Evolutionary conservation across 2,888 invertebrate species (phyloP).

Genomic region (Margaritifera margaritifera): DNA sequence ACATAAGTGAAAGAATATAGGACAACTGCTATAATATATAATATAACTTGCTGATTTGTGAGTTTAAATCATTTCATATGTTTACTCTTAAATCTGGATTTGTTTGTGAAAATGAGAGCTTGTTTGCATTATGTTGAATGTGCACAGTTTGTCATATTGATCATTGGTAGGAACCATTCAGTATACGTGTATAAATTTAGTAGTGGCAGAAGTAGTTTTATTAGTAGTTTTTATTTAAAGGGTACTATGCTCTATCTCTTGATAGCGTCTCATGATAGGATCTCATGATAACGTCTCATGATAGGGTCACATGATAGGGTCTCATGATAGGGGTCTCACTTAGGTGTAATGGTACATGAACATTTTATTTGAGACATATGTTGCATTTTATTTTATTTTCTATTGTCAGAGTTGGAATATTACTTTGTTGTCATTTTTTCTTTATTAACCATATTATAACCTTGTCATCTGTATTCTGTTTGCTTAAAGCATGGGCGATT

Average conservation of each 20-base stretch:
- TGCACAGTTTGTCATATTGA: no score
- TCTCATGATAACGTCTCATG: not conserved
- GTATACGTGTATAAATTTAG: not conserved
- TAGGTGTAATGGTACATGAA: not conserved
- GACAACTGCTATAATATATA: not conserved
- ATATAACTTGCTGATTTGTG: not conserved
- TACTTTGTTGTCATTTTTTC: conserved; percentile 4
- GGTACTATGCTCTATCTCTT: no score
- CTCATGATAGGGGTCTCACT: not conserved
- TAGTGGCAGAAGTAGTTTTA: conserved; percentile 1
- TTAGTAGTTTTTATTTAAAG: not conserved
- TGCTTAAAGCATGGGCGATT: conserved; percentile 60
- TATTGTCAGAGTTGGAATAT: not conserved
- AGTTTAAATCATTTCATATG: conserved; percentile 2
- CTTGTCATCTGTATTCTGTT: conserved; percentile 11
- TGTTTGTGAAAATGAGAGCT: no score
- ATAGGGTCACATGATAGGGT: not conserved
- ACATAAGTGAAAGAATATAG: no score
- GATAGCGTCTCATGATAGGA: not conserved
- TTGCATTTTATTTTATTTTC: conserved; percentile 2
- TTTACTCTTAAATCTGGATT: no score
- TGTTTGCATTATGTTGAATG: no score
- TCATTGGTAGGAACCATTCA: not conserved
- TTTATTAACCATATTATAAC: conserved; percentile 8
- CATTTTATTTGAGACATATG: not conserved